Conservation (phyloP, 2,113 vertebrate genomes). For the Okapia johnstoni region DNA sequence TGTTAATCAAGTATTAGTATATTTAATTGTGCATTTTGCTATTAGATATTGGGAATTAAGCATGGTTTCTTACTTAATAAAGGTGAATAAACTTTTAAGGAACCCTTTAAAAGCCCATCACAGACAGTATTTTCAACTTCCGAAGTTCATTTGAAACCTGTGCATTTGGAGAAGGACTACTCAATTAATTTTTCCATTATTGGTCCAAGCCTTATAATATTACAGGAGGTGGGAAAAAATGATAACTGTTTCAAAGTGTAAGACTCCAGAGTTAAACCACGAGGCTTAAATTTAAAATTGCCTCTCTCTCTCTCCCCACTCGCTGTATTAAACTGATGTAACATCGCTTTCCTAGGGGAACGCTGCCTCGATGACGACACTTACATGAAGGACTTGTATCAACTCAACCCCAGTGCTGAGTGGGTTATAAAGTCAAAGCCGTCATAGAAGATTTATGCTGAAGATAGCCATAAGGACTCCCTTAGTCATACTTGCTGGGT, state of each 20-base stretch:
- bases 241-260: neutral
- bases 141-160: neutral
- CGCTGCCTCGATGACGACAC: conserved; percentile 92
- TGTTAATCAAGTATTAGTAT: neutral
- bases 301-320: fast-evolving
- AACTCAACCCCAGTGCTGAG: conserved; percentile 94
- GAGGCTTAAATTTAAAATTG: neutral
- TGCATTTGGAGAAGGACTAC: neutral
- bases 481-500: neutral
- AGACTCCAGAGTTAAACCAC: neutral
- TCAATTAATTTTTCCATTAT: neutral
- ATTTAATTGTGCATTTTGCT: neutral
- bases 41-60: neutral
- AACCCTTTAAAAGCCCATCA: neutral
- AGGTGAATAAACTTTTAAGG: neutral
- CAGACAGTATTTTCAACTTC: neutral
- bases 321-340: fast-evolving
- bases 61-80: neutral
- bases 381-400: conserved; percentile 93
- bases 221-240: neutral
- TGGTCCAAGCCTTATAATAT: neutral
- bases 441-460: conserved; percentile 46
- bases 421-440: conserved; percentile 92
- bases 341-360: conserved; percentile 83
- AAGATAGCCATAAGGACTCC: conserved; percentile 28